Conservation (phyloP, 2,888 invertebrate species). For the Busseola fusca region DNA sequence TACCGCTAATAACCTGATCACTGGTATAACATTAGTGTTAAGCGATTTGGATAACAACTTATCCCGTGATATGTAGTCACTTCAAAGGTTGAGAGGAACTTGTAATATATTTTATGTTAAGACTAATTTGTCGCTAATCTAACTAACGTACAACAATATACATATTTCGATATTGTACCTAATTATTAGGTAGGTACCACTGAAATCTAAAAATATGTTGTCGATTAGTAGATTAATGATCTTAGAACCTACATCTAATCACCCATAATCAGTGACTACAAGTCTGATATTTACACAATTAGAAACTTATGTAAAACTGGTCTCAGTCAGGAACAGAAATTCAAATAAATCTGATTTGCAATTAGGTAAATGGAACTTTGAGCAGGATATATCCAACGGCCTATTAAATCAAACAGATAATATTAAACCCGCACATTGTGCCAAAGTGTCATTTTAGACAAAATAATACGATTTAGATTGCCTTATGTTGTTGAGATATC, state of each 20-base stretch:
- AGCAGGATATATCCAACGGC: conserved; percentile 29
- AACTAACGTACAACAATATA: too few relatives aligned
- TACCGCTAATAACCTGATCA: conserved; percentile 38
- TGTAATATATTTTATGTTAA: not conserved
- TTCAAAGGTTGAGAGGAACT: not conserved
- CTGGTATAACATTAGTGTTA: conserved; percentile 24
- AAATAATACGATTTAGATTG: conserved; percentile 38
- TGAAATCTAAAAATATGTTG: not conserved
- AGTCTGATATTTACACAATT: conserved; percentile 18
- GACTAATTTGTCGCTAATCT: too few relatives aligned
- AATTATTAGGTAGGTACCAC: too few relatives aligned
- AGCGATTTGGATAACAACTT: not conserved
- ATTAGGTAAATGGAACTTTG: conserved; percentile 36
- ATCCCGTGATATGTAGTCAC: not conserved
- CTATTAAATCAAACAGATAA: conserved; percentile 48
- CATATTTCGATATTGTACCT: too few relatives aligned
- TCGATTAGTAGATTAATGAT: not conserved
- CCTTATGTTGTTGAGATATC: conserved; percentile 15
- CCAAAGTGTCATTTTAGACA: conserved; percentile 18
- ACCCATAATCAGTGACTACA: conserved; percentile 13
- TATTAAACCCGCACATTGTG: conserved; percentile 19
- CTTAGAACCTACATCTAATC: not conserved
- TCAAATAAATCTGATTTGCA: conserved; percentile 39
- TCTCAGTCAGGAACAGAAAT: conserved; percentile 42
- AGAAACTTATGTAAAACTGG: conserved; percentile 16